A percentile compares a stretch with the other conserved stretches of the same genome.
These are phyloP conservation scores for Melieria picta DNA, from an alignment of 2,888 invertebrate genomes.

Conservation along the genomic window DNA sequence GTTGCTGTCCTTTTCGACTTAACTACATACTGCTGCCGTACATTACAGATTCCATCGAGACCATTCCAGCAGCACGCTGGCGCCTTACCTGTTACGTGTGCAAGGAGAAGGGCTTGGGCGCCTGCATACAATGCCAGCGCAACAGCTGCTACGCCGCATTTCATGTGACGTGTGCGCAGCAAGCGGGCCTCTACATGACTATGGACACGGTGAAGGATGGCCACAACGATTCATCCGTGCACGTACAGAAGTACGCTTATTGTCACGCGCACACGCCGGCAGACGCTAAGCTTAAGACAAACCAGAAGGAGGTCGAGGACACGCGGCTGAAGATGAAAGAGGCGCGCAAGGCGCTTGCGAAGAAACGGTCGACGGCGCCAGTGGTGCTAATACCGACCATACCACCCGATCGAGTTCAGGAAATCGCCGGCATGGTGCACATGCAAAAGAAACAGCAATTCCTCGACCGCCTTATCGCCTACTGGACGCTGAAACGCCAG, in stretches of 20 bases:
- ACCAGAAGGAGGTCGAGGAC: slow-evolving; percentile 70
- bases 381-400: slow-evolving; percentile 94
- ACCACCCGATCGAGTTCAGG: slow-evolving; percentile 86
- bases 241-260: slow-evolving; percentile 94
- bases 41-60: slow-evolving; percentile 86
- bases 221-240: slow-evolving; percentile 76
- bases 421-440: slow-evolving; percentile 82
- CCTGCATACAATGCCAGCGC: slow-evolving; percentile 98
- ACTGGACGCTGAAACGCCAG: slow-evolving; percentile 97
- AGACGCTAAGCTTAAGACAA: slow-evolving; percentile 62
- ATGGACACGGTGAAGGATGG: slow-evolving; percentile 86
- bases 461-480: slow-evolving; percentile 89
- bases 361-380: slow-evolving; percentile 90
- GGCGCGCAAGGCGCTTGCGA: slow-evolving; percentile 85
- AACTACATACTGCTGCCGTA: background rate
- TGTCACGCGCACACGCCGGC: slow-evolving; percentile 88
- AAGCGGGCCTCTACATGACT: slow-evolving; percentile 92
- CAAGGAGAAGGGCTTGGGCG: slow-evolving; percentile 90
- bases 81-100: slow-evolving; percentile 97
- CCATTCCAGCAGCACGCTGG: slow-evolving; percentile 95
- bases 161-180: slow-evolving; percentile 99
- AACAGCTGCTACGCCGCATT: slow-evolving; percentile 97
- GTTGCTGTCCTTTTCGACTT: background rate
- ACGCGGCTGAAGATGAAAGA: slow-evolving; percentile 86
- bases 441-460: slow-evolving; percentile 83